Evolutionary conservation across 2,113 vertebrate genomes (phyloP), one percentile per base, ranked within the genome.

Genomic region (Crotalus tigris): DNA sequence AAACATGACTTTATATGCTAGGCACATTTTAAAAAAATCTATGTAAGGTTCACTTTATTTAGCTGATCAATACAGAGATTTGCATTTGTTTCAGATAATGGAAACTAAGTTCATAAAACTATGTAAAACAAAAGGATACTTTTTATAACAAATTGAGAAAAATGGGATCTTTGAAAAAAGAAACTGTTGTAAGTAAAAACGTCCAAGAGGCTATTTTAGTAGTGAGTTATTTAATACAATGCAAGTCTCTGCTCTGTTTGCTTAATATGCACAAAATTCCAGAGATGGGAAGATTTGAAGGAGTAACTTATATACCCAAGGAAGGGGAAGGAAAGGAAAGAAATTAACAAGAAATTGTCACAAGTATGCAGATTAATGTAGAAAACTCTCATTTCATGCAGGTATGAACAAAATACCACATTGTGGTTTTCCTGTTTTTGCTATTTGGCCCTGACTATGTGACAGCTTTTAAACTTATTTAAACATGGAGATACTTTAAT

Each of bases 61-160:
- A 90, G 51, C 90, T 93, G 46, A 26, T 19, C 87, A 89, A 21
- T 85, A 58, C 88, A 91, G 10, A 95, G 1, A 19, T 93, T 64
- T 49, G 54, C 64, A 10, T 95, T 19, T 1, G n/a, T 94, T 94
- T 17, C 33, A 0, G 0, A 15, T 19, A 58, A 85, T 21, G 5
- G 26, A 93, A 95, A 64, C 5, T 89, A 92, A 86, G 1, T 96
- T 96, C 95, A 95, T 95, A 96, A 89, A 94, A 57, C 64, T 33
- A 9, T 17, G 91, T 69, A 24, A 51, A 57, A 33, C 90, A 81
- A 51, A 23, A 59, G 19, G 75, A 46, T 91, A 55, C 11, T 58
- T 49, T 89, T 94, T 17, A 92, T 86, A 19, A 10, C 24, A 24
- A 12, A 5, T 12, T 87, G 5, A 49, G 90, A 5, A 95, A 91